phyloP scores from a whole-genome alignment of 2,797 vertebrate genomes.

The Enteromius anoplus region DNA sequence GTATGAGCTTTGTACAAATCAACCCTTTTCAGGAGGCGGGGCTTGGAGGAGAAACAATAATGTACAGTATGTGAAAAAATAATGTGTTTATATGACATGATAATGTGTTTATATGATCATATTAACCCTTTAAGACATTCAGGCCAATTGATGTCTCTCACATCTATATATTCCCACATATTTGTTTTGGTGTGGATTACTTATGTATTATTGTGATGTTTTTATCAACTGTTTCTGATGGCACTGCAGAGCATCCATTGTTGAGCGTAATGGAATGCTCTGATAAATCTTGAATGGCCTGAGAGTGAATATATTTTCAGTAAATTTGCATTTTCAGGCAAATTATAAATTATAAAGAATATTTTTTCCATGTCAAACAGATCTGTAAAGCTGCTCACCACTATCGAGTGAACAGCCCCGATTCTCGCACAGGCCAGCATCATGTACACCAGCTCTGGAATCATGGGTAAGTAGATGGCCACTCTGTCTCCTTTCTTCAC shows the following conservation, averaged over 20 bases:
- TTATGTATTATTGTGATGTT: not conserved
- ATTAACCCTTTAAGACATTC: not conserved
- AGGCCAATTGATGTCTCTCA: not conserved
- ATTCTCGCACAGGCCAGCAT: slow-evolving; percentile 83
- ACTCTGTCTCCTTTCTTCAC: slow-evolving; percentile 81
- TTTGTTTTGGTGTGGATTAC: not conserved
- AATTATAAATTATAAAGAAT: not conserved
- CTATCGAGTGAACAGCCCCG: slow-evolving; percentile 81
- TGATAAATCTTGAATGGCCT: not conserved
- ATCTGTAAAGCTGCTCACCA: slow-evolving; percentile 67
- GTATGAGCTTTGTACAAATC: too few relatives aligned
- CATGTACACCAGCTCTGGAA: slow-evolving; percentile 79
- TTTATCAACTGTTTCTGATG: not conserved
- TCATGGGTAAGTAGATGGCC: slow-evolving; percentile 83
- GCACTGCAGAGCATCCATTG: not conserved
- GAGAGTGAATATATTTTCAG: not conserved
- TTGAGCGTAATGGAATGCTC: not conserved
- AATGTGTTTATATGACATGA: too few relatives aligned
- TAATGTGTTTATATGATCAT: too few relatives aligned
- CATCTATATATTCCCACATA: not conserved
- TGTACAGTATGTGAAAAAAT: too few relatives aligned
- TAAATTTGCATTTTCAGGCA: not conserved
- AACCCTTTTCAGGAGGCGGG: too few relatives aligned
- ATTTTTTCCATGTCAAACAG: not conserved
- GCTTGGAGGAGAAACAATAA: too few relatives aligned